These are phyloP conservation scores for Vespertilio murinus DNA, from an alignment of 2,797 vertebrate species.

Conservation along the genomic window DNA sequence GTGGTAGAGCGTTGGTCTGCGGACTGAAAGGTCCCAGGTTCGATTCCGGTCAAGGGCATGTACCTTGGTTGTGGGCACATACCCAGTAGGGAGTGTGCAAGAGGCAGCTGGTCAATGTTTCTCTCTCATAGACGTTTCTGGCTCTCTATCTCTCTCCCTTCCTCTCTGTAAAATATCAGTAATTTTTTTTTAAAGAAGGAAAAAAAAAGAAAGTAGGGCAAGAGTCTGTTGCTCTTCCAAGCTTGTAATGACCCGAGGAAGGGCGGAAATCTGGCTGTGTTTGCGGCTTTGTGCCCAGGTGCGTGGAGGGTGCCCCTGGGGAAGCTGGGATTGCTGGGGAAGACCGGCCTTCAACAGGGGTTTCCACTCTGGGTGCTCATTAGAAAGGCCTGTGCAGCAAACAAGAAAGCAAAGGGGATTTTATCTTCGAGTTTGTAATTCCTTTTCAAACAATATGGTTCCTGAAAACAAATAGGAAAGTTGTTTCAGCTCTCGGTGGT, in stretches of 20 bases:
- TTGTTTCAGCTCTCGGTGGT: background rate
- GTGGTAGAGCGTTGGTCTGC: no score
- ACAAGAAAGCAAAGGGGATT: background rate
- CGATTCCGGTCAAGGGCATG: no score
- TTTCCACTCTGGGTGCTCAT: background rate
- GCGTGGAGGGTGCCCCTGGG: background rate
- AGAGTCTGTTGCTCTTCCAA: background rate
- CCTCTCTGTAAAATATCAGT: no score
- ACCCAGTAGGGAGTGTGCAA: no score
- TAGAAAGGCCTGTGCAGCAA: background rate
- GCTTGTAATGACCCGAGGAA: background rate
- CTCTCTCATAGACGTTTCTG: no score
- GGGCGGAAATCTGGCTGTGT: background rate
- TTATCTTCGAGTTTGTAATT: background rate
- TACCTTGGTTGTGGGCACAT: no score
- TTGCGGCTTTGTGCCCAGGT: background rate
- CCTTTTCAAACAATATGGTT: background rate
- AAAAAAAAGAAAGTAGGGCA: background rate
- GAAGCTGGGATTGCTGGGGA: background rate
- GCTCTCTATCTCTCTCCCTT: no score
- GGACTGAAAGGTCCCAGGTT: no score
- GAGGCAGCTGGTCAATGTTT: no score
- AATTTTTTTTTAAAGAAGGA: no score
- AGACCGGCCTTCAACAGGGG: background rate
- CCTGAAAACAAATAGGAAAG: background rate